These are phyloP conservation scores for Acanthococcus lagerstroemiae DNA, from an alignment of 2,888 invertebrate species.

Conservation along the genomic window DNA sequence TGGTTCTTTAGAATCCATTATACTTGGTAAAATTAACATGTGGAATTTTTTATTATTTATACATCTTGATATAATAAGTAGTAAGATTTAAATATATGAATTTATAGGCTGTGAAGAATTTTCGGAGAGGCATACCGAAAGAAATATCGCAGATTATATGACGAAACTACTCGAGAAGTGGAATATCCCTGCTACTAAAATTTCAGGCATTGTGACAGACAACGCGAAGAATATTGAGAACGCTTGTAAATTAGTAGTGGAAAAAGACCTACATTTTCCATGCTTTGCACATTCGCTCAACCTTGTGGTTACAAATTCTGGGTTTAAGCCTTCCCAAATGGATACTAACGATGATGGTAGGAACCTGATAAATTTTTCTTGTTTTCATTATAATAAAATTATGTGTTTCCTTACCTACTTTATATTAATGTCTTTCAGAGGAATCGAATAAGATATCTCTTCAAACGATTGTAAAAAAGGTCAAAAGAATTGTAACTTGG, in stretches of 20 bases:
- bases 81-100: too few relatives aligned
- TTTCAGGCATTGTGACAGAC: background rate
- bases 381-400: too few relatives aligned
- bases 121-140: background rate
- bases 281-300: background rate
- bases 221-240: background rate
- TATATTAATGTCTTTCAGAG: too few relatives aligned
- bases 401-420: too few relatives aligned
- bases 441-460: too few relatives aligned
- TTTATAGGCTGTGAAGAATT: background rate
- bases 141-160: background rate
- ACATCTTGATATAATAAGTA: too few relatives aligned
- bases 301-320: background rate
- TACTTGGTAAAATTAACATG: background rate
- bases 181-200: background rate
- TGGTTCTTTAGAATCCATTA: background rate
- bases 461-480: background rate
- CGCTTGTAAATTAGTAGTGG: background rate
- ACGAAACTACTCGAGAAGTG: background rate
- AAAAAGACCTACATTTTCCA: background rate
- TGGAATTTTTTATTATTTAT: too few relatives aligned
- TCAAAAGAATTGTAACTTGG: background rate
- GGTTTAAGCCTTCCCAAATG: too few relatives aligned
- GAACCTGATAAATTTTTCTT: too few relatives aligned
- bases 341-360: too few relatives aligned